These are phyloP conservation scores for Prenolepis imparis DNA, from an alignment of 2,888 invertebrate genomes.

Conservation along the genomic window DNA sequence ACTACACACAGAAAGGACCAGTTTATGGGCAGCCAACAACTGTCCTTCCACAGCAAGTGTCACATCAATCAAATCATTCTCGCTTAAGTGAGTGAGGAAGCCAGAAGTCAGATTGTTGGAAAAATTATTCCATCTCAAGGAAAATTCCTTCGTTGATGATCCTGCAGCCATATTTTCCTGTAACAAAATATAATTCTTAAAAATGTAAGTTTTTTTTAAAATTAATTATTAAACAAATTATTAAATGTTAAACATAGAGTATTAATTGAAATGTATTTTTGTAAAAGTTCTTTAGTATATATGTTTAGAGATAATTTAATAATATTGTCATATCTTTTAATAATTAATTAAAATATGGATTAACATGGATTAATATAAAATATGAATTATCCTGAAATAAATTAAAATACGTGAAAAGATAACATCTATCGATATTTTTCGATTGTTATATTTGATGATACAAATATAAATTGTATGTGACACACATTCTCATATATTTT, in stretches of 20 bases:
- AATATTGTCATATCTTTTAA: no score
- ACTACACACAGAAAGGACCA: conserved; percentile 86
- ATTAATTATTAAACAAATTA: background rate
- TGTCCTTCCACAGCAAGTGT: conserved; percentile 87
- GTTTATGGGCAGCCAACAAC: conserved; percentile 86
- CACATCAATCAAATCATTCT: conserved; percentile 86
- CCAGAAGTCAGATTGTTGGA: conserved; percentile 85
- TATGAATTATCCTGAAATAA: background rate
- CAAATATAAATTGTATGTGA: background rate
- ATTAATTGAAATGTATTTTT: background rate
- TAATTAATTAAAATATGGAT: no score
- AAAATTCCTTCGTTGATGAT: conserved; percentile 76
- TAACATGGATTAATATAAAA: background rate
- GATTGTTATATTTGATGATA: background rate
- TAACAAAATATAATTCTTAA: background rate
- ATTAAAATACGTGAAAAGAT: background rate
- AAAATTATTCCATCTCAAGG: conserved; percentile 87
- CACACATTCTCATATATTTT: background rate
- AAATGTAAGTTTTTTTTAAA: background rate
- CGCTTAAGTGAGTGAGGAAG: conserved; percentile 84
- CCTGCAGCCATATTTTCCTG: conserved; percentile 71
- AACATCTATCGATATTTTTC: background rate
- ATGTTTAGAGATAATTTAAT: no score
- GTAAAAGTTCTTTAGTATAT: background rate
- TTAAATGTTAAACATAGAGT: background rate